Percentiles rank a stretch among this genome's conserved stretches.
Evolutionary conservation across 2,888 invertebrate genomes (phyloP).

Genomic region (Petrolisthes cinctipes): DNA sequence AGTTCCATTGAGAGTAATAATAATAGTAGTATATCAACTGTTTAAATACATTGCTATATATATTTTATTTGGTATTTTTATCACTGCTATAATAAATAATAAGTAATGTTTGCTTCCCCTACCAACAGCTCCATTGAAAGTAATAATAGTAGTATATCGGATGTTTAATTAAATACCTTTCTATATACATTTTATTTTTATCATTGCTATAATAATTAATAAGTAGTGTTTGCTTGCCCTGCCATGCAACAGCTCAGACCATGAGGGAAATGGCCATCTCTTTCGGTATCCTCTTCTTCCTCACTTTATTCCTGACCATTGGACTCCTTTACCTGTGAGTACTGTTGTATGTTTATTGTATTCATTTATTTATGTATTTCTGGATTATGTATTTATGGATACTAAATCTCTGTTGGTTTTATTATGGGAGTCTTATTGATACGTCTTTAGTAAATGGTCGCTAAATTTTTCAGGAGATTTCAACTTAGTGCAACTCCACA

Average conservation of each 20-base stretch:
- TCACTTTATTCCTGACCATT: constrained; percentile 5
- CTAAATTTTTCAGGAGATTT: too few relatives aligned
- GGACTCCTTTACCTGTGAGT: constrained; percentile 29
- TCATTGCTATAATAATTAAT: not conserved
- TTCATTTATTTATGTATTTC: not conserved
- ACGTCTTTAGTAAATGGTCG: not conserved
- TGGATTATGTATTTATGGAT: not conserved
- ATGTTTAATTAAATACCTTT: too few relatives aligned
- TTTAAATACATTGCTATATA: too few relatives aligned
- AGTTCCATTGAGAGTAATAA: too few relatives aligned
- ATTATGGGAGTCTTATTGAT: too few relatives aligned
- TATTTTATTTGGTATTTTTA: not conserved
- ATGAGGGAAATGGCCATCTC: constrained; percentile 26
- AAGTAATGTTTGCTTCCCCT: not conserved
- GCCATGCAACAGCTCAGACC: constrained; percentile 8
- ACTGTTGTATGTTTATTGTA: not conserved
- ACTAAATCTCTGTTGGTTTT: too few relatives aligned
- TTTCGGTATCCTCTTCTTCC: constrained; percentile 34
- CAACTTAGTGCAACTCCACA: too few relatives aligned
- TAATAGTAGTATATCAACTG: too few relatives aligned
- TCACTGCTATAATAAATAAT: not conserved
- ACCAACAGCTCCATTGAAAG: not conserved
- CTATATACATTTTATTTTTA: not conserved
- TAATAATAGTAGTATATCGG: too few relatives aligned
- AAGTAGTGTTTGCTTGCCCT: not conserved